These are phyloP conservation scores for Micronycteris hirsuta DNA, from an alignment of 2,113 vertebrate species.

Conservation along the genomic window DNA sequence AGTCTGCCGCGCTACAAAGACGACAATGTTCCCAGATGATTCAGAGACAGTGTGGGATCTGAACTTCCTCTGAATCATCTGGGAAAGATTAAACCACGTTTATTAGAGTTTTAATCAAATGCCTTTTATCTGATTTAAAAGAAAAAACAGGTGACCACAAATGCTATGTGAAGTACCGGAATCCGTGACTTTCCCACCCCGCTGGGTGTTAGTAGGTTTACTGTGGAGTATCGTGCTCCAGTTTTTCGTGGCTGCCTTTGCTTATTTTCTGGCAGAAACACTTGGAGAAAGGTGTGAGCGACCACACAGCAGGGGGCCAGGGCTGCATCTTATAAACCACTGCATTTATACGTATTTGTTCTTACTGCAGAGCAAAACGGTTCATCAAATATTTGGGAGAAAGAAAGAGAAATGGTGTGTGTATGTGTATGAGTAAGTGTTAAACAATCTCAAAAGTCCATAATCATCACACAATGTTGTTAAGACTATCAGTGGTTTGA, in stretches of 20 bases:
- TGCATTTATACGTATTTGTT: not conserved
- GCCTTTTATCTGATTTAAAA: not conserved
- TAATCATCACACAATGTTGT: not conserved
- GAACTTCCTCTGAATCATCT: conserved; percentile 22
- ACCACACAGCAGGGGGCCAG: not conserved
- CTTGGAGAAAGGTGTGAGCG: not conserved
- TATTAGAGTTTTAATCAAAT: not conserved
- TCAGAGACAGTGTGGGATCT: not conserved
- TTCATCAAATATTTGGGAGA: not conserved
- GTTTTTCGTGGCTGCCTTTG: not conserved
- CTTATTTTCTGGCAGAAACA: not conserved
- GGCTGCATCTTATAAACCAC: not conserved
- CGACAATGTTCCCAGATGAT: not conserved
- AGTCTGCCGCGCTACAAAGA: not conserved
- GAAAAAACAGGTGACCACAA: not conserved
- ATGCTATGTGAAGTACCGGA: not conserved
- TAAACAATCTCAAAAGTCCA: not conserved
- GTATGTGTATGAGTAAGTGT: not conserved
- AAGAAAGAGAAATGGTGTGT: not conserved
- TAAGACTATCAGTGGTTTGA: not conserved
- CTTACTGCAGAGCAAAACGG: not conserved
- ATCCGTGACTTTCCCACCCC: not conserved
- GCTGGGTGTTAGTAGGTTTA: not conserved
- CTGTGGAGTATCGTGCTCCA: not conserved
- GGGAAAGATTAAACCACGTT: conserved; percentile 1